Evolutionary conservation across 2,113 vertebrate species (phyloP), one percentile per base, ranked within the genome.

Genomic region (Myodes glareolus): DNA sequence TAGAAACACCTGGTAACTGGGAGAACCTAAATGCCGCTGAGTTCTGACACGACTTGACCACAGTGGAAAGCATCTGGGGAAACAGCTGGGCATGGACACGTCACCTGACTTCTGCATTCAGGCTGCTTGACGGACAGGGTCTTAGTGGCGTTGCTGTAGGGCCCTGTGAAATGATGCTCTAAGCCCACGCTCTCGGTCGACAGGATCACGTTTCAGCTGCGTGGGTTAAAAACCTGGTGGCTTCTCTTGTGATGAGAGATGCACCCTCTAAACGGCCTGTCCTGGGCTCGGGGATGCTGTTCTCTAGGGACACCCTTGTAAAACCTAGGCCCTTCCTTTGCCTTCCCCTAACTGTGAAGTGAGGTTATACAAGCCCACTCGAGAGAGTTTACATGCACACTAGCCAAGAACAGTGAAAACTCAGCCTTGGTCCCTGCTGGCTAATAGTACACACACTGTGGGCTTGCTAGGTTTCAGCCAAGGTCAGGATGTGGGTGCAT

Each of bases 1-100:
- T 65, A 67, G 77, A 95, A 96, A 96, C 92, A 88, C 77, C 95
- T 88, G 95, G 91, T 77, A 72, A 82, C 76, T 92, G 90, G 84
- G 27, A 25, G 89, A 65, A 39, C 78, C 90, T 90, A 9, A 0
- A 0, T 31, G 86, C 73, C 76, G 17, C 47, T 5, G 19, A 88
- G 76, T 72, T 97, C 88, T 96, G 91, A 96, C 94, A 94, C 76
- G 65, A 92, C 52, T 96, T 70, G 36, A 27, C 92, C 84, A 29
- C 65, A 63, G 78, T 25, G 65, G 50, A 82, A 55, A 63, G 81
- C 5, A 82, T 3, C 33, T 65, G 90, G 90, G 84, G 67, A 90
- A 90, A 91, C 33, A 80, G n/a, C 19, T 73, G 76, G 87, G 90
- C 70, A 85, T 25, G 81, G 45, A 45, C 31, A 47, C 87, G n/a